phyloP scores from a whole-genome alignment of 2,797 vertebrate species.

The Oophaga sylvatica region DNA sequence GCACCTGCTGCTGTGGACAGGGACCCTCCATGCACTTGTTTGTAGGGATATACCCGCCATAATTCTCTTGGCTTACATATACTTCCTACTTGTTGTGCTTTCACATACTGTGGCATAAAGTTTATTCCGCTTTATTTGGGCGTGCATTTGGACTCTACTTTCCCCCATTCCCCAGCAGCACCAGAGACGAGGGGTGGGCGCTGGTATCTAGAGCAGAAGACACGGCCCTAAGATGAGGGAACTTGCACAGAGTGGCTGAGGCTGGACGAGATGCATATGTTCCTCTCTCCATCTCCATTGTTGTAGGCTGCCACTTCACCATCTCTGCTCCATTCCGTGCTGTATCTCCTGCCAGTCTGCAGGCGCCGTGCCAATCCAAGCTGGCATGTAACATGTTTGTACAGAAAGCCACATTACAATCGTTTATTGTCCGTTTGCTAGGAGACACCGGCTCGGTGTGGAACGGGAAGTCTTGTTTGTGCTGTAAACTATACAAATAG shows the following conservation, averaged over 20 bases:
- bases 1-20: too few relatives aligned
- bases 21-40: too few relatives aligned
- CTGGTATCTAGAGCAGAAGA: background rate
- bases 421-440: constrained; percentile 46
- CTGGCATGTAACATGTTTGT: constrained; percentile 39
- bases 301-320: constrained; percentile 29
- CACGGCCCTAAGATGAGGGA: background rate
- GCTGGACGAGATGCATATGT: background rate
- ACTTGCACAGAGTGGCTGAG: background rate
- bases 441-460: constrained; percentile 11
- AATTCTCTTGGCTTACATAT: too few relatives aligned
- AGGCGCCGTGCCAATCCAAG: constrained; percentile 15
- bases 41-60: too few relatives aligned
- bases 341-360: constrained; percentile 35
- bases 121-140: too few relatives aligned
- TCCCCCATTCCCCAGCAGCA: too few relatives aligned
- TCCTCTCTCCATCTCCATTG: constrained; percentile 23
- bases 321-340: constrained; percentile 30
- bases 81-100: too few relatives aligned
- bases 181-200: background rate
- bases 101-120: too few relatives aligned
- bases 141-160: too few relatives aligned
- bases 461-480: constrained; percentile 46
- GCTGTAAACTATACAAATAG: constrained; percentile 46
- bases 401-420: constrained; percentile 42